These are phyloP conservation scores for Yponomeuta evonymella DNA, from an alignment of 2,888 invertebrate species.

Conservation along the genomic window DNA sequence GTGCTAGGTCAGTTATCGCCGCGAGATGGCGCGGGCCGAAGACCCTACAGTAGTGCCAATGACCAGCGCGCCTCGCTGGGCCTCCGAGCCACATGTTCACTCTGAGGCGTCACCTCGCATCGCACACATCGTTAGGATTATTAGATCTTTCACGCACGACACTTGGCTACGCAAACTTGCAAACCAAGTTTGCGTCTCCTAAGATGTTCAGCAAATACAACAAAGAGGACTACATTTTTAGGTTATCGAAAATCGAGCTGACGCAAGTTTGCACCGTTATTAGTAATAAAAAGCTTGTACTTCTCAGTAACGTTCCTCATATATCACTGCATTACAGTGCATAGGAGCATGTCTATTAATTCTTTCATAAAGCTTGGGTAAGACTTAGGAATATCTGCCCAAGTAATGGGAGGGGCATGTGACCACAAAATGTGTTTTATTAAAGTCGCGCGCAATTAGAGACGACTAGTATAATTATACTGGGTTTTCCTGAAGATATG, in stretches of 20 bases:
- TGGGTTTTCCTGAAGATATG: no score
- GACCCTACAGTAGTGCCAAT: conserved; percentile 51
- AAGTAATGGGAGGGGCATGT: no score
- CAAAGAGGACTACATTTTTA: background rate
- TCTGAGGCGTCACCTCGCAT: background rate
- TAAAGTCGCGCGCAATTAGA: no score
- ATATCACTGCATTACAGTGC: no score
- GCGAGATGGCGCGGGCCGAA: conserved; percentile 40
- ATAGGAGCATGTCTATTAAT: no score
- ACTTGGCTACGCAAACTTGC: background rate
- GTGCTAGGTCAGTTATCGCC: conserved; percentile 64
- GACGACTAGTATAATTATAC: no score
- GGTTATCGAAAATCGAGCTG: background rate
- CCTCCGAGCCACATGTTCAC: conserved; percentile 31
- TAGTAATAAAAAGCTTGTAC: background rate
- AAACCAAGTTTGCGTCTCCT: background rate
- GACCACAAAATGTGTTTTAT: no score
- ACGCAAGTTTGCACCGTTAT: background rate
- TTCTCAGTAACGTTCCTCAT: no score
- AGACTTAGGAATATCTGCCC: no score
- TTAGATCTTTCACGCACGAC: background rate
- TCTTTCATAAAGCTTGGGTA: no score
- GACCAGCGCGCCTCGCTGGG: conserved; percentile 48
- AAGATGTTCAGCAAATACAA: background rate
- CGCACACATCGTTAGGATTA: background rate